phyloP scores from a whole-genome alignment of 1,140 invertebrate species.

The Polyergus mexicanus region DNA sequence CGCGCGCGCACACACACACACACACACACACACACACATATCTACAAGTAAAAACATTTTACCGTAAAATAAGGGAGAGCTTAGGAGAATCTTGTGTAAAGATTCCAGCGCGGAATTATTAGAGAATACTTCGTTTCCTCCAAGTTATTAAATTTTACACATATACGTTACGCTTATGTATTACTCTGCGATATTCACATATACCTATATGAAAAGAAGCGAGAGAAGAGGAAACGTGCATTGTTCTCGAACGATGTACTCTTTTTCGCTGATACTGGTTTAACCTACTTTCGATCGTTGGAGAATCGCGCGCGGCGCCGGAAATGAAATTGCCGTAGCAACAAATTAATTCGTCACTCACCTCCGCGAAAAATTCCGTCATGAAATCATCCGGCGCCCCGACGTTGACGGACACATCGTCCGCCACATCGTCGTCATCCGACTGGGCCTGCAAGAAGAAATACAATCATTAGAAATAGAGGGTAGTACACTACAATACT shows the following conservation, averaged over 20 bases:
- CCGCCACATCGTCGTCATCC: conserved; percentile 97
- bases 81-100: conserved; percentile 23
- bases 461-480: conserved; percentile 30
- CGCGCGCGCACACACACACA: too few relatives aligned
- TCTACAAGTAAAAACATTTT: conserved; percentile 24
- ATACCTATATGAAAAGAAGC: conserved; percentile 7
- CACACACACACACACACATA: neutral
- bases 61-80: neutral
- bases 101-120: conserved; percentile 19
- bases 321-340: neutral
- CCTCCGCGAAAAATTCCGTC: conserved; percentile 99
- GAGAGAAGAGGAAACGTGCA: neutral
- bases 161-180: neutral
- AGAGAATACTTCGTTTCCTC: neutral
- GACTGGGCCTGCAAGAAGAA: conserved; percentile 93
- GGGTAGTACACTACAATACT: neutral
- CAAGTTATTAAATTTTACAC: conserved; percentile 37
- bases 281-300: conserved; percentile 60
- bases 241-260: conserved; percentile 49
- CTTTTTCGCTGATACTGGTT: conserved; percentile 51
- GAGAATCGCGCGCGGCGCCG: neutral
- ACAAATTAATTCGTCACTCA: conserved; percentile 85
- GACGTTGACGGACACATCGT: conserved; percentile 96
- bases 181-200: conserved; percentile 11
- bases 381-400: conserved; percentile 96